These are phyloP conservation scores for Diadophis punctatus DNA, from an alignment of 2,113 vertebrate genomes.

Conservation along the genomic window DNA sequence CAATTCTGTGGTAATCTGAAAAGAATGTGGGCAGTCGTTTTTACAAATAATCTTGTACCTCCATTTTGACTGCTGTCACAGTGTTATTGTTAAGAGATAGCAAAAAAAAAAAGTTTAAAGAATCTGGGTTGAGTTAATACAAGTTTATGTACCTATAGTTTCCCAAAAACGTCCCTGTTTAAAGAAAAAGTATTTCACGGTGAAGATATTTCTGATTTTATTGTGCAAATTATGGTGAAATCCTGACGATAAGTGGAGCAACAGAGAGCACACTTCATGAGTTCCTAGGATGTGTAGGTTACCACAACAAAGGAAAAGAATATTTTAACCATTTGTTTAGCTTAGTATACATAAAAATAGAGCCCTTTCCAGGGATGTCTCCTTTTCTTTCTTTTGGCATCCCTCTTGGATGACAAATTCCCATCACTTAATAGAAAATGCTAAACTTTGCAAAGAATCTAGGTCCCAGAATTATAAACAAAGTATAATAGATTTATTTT, in stretches of 20 bases:
- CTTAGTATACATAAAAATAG: constrained; percentile 35
- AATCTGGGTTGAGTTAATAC: not conserved
- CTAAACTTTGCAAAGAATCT: constrained; percentile 36
- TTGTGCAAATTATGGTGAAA: not conserved
- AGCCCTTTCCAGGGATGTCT: not conserved
- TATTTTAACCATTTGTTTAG: not conserved
- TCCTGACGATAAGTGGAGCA: not conserved
- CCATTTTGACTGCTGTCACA: not conserved
- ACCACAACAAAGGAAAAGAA: not conserved
- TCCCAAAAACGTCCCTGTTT: not conserved
- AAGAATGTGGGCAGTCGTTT: not conserved
- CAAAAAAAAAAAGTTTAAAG: not conserved
- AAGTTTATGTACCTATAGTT: not conserved
- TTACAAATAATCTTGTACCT: not conserved
- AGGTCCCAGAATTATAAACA: constrained; percentile 44
- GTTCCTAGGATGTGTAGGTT: constrained; percentile 9
- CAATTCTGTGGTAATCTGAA: not conserved
- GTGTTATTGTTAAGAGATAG: not conserved
- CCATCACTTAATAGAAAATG: not conserved
- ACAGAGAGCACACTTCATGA: not conserved
- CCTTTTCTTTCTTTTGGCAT: constrained; percentile 16
- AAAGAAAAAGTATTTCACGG: not conserved
- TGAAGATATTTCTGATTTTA: not conserved
- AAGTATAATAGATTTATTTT: constrained; percentile 38
- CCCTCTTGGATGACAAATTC: constrained; percentile 24